Evolutionary conservation across 2,797 vertebrate genomes (phyloP).

Genomic region (Liparis tanakae): DNA sequence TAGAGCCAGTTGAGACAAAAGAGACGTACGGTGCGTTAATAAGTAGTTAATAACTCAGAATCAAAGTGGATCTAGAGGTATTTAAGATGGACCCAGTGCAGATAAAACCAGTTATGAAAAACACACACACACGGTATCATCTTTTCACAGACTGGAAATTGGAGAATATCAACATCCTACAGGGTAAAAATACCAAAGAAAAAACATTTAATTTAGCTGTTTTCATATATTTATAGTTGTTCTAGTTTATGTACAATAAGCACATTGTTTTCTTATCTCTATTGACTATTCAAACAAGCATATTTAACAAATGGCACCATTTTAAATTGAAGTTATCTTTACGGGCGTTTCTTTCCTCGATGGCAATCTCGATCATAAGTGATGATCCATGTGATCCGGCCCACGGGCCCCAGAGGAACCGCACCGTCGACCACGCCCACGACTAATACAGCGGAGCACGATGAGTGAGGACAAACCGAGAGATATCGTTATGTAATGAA

Average conservation of each 20-base stretch:
- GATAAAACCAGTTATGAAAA: neutral
- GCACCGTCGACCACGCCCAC: neutral
- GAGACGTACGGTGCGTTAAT: neutral
- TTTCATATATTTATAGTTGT: neutral
- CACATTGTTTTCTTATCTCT: neutral
- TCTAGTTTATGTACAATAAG: neutral
- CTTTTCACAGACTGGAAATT: neutral
- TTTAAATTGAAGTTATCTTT: neutral
- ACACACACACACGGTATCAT: neutral
- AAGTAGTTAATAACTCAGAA: neutral
- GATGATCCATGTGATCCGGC: neutral
- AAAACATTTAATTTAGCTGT: neutral
- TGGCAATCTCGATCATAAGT: neutral
- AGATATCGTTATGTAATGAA: neutral
- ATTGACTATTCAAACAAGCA: neutral
- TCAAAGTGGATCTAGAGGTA: neutral
- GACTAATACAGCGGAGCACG: neutral
- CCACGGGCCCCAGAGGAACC: neutral
- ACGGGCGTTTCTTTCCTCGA: neutral
- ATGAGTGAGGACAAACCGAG: neutral
- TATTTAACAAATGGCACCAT: neutral
- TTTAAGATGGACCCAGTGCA: neutral
- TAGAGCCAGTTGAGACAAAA: constrained; percentile 9
- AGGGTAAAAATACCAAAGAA: neutral
- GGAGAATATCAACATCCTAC: neutral